Base-by-base conservation (phyloP, 2,888 invertebrate genomes). In the Hypsopygia costalis region DNA sequence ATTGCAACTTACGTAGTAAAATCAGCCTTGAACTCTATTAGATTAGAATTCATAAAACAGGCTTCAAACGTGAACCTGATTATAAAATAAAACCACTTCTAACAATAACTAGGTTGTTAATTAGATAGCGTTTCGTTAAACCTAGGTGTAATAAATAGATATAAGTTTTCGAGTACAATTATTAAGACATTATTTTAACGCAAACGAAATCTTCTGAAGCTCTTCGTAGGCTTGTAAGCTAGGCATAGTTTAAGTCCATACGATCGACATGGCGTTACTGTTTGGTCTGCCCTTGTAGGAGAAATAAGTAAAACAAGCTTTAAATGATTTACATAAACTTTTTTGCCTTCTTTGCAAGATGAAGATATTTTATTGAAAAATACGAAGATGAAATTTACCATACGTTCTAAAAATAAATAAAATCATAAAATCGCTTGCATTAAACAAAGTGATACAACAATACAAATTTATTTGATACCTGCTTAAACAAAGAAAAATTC, bases 141-240 rank as follows among this genome's bases (percentile, higher is more conserved):
- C 25, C n/a, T 68, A 70, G 65, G 52, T 62, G 58, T 65, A 65
- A 62, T 56, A 59, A 61, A 62, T 77, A 77, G 66, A 51, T 52
- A 64, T 79, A 77, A 78, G 71, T 58, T 69, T 68, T 62, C 54
- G 52, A 69, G 67, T 61, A 61, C 61, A 60, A 62, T 62, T 65
- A 62, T 61, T 51, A 51, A 61, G 51, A 16, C 16, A 58, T 55
- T 62, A 61, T 52, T 59, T 55, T 52, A 55, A 56, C 48, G 44
- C 49, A 58, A 58, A 62, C 51, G 50, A 67, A 62, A 55, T 56
- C 58, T 58, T 49, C 41, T 38, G 44, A 54, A 41, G 40, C 44
- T 42, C 40, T 47, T 41, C 34, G 46, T 55, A 49, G 52, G 40
- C 40, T 34, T 42, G 37, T 41, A 40, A 40, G 28, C 31, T 45